Conservation (phyloP, 2,888 invertebrate species). For the Laspeyria flexula region DNA sequence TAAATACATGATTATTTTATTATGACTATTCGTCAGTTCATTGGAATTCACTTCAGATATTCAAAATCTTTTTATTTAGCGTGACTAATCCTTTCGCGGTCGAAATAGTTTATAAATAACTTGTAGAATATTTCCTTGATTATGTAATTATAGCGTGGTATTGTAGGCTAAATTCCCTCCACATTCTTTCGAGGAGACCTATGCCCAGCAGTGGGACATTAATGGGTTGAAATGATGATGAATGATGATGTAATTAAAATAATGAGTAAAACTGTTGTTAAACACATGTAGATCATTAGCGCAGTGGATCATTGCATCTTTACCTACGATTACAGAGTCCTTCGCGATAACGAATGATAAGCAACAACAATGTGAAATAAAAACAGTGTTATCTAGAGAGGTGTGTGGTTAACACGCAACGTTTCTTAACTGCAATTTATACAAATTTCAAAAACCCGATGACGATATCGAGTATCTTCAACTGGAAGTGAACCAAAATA, state of each 20-base stretch:
- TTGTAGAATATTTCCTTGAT: too few relatives aligned
- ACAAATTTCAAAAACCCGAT: constrained; percentile 26
- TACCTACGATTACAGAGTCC: constrained; percentile 65
- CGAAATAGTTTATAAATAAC: background rate
- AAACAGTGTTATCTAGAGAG: constrained; percentile 59
- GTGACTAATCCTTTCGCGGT: background rate
- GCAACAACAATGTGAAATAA: constrained; percentile 53
- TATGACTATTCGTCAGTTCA: too few relatives aligned
- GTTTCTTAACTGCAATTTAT: constrained; percentile 20
- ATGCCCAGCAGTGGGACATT: too few relatives aligned
- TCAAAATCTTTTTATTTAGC: background rate
- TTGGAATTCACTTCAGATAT: background rate
- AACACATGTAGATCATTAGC: constrained; percentile 60
- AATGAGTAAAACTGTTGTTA: constrained; percentile 39
- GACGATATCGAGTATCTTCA: constrained; percentile 32
- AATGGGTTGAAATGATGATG: too few relatives aligned
- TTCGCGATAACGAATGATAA: constrained; percentile 65
- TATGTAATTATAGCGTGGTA: too few relatives aligned
- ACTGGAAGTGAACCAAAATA: constrained; percentile 15
- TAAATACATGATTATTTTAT: too few relatives aligned
- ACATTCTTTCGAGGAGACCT: too few relatives aligned
- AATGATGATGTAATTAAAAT: too few relatives aligned
- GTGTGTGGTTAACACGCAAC: constrained; percentile 51
- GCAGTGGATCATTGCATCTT: constrained; percentile 54
- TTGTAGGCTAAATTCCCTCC: too few relatives aligned